Base-by-base conservation (phyloP, 2,113 vertebrate species). In the Malaclemys terrapin region DNA sequence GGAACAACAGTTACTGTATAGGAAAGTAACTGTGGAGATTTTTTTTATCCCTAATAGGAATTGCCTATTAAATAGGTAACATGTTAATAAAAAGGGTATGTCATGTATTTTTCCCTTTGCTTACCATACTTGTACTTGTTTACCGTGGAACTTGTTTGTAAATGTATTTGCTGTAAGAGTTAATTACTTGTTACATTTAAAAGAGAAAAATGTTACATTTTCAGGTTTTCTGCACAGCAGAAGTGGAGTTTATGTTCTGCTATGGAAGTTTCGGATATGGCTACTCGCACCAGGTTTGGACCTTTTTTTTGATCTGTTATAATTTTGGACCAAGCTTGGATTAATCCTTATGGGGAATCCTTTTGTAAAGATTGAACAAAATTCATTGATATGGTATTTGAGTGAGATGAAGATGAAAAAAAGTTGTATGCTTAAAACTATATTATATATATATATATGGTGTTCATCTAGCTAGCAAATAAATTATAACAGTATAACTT, bases 231-330 rank as follows among this genome's bases (percentile, higher is more conserved):
- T 98, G 97, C 95, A 96, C 88, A 53, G 1, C 85, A 57, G 94
- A 97, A 3, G 94, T 96, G 38, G 96, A 97, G 54, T 97, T 97
- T 87, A 97, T 94, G 80, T 98, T 98, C 85, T 97, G 96, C 86
- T 98, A 98, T 87, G 97, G 97, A 95, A 92, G 88, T 88, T 97
- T 98, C 50, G 97, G 97, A 49, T 98, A 96, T 93, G 97, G 97
- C 94, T 98, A 96, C 95, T 98, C 97, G 85, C 97, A 98, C 94
- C 97, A 98, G 97, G 97, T 98, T 84, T 82, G 96, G 95, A 81
- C 13, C 6, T 38, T 52, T 16, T 35, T 35, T 93, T 27, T n/a
- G 65, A 17, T 84, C 12, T 35, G 3, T 35, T 31, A 65, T 35
- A 35, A 35, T 16, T 69, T 69, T 69, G 35, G 35, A 38, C 31